These are phyloP conservation scores for Acanthurus lineatus DNA, from an alignment of 2,797 vertebrate species.

Conservation along the genomic window DNA sequence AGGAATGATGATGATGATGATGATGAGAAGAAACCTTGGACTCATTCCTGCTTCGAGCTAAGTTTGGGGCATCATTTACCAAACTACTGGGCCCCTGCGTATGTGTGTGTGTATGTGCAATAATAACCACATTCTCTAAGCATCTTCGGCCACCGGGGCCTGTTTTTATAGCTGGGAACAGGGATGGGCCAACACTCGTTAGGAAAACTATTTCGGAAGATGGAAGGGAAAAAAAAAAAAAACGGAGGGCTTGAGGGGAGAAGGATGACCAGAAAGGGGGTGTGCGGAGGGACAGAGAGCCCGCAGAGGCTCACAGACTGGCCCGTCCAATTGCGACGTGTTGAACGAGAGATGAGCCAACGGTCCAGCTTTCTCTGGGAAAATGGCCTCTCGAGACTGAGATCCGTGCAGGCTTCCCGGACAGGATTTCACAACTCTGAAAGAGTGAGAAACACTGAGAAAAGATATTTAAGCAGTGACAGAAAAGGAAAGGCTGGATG, in stretches of 20 bases:
- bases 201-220: constrained; percentile 84
- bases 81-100: constrained; percentile 82
- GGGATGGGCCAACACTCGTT: constrained; percentile 84
- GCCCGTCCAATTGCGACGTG: constrained; percentile 37
- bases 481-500: constrained; percentile 21
- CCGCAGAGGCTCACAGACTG: constrained; percentile 47
- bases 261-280: constrained; percentile 72
- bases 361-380: constrained; percentile 52
- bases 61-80: constrained; percentile 89
- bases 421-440: constrained; percentile 70
- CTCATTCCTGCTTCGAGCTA: constrained; percentile 83
- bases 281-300: constrained; percentile 57
- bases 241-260: constrained; percentile 55
- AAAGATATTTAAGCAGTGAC: constrained; percentile 34
- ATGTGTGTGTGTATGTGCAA: constrained; percentile 74
- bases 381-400: constrained; percentile 56
- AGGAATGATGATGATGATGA: constrained; percentile 86
- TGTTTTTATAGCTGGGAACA: constrained; percentile 89
- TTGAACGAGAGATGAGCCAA: constrained; percentile 64
- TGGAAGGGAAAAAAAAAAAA: constrained; percentile 62
- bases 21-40: constrained; percentile 86
- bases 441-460: constrained; percentile 40
- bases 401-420: constrained; percentile 45
- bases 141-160: constrained; percentile 85
- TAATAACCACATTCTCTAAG: constrained; percentile 90